Evolutionary conservation across 2,113 vertebrate genomes (phyloP).

Genomic region (Rhodinocichla rosea): DNA sequence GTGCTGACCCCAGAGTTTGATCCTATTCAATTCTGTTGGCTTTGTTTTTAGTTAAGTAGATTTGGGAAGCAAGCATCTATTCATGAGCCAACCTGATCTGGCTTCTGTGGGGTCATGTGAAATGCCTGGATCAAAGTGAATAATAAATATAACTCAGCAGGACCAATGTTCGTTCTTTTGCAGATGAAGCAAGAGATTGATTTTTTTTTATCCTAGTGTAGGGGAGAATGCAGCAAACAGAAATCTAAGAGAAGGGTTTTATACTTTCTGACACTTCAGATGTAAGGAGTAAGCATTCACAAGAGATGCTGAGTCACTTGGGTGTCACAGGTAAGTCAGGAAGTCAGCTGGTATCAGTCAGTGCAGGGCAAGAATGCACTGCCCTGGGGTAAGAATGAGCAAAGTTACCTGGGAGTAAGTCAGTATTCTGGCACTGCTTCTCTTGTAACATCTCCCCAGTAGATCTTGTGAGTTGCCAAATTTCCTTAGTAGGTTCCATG

Average conservation of each 20-base stretch:
- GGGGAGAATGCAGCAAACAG: neutral
- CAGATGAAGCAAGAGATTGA: neutral
- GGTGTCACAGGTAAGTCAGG: neutral
- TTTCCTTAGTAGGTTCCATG: neutral
- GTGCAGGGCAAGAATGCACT: neutral
- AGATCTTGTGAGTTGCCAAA: neutral
- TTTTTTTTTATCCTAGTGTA: neutral
- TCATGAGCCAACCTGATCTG: conserved; percentile 56
- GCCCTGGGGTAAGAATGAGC: neutral
- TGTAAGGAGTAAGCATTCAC: neutral
- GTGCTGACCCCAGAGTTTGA: conserved; percentile 4
- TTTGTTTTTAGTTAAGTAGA: conserved; percentile 64
- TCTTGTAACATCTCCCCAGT: neutral
- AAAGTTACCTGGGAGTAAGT: neutral
- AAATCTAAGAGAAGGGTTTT: neutral
- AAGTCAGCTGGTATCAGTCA: neutral
- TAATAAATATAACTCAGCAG: conserved; percentile 52
- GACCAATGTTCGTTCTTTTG: neutral
- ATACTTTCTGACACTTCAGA: neutral
- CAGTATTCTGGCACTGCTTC: neutral
- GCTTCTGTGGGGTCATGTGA: conserved; percentile 48
- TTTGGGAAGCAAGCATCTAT: conserved; percentile 54
- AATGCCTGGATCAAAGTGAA: conserved; percentile 43
- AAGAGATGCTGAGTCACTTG: neutral
- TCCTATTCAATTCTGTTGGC: conserved; percentile 52